Evolutionary conservation across 2,113 vertebrate genomes (phyloP).

Genomic region (Muscicapa adusta): DNA sequence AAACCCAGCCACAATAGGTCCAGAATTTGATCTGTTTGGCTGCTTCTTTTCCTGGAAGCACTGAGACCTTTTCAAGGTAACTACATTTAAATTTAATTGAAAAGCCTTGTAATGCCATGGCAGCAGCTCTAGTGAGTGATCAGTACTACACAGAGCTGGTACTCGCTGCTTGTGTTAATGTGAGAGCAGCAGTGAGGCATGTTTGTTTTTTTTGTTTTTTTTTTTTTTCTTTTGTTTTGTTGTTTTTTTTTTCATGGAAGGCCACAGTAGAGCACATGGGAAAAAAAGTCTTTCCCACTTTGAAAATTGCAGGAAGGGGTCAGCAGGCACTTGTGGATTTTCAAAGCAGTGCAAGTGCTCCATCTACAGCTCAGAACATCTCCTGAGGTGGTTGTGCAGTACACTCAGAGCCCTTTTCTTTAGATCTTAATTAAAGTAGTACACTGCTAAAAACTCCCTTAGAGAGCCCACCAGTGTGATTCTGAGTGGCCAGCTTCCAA

Average conservation of each 20-base stretch:
- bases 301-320: not conserved
- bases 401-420: not conserved
- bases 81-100: not conserved
- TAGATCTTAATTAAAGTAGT: not conserved
- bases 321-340: not conserved
- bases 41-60: not conserved
- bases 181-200: not conserved
- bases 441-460: not conserved
- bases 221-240: no score
- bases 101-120: not conserved
- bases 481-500: not conserved
- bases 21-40: not conserved
- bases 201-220: not conserved
- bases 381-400: not conserved
- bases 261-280: not conserved
- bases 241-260: not conserved
- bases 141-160: not conserved
- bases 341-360: constrained; percentile 13
- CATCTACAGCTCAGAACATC: constrained; percentile 22
- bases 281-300: not conserved
- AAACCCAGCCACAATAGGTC: not conserved
- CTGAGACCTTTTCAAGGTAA: not conserved
- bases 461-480: not conserved
- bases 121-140: not conserved
- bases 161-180: not conserved